These are phyloP conservation scores for Heliconius charithonia DNA, from an alignment of 2,888 invertebrate species.

Conservation along the genomic window DNA sequence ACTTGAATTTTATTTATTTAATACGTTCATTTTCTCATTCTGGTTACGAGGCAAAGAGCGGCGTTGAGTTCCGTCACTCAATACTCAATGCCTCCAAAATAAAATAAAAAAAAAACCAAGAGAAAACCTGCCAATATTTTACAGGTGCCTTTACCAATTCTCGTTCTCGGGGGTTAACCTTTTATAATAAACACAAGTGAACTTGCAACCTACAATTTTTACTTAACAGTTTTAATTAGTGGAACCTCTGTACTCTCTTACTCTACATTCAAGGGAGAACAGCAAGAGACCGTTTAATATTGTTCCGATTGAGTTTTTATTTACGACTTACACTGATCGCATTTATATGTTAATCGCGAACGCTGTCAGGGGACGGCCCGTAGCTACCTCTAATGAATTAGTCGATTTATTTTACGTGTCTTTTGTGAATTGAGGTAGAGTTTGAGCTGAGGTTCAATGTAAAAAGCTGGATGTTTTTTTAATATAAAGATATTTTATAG, in stretches of 20 bases:
- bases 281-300: conserved; percentile 60
- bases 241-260: conserved; percentile 30
- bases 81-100: no score
- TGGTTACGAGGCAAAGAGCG: no score
- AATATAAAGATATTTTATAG: no score
- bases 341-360: conserved; percentile 70
- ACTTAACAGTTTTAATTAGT: background rate
- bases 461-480: background rate
- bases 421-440: conserved; percentile 13
- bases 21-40: no score
- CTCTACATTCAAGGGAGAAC: conserved; percentile 46
- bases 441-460: conserved; percentile 17
- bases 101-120: no score
- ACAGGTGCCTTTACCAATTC: no score
- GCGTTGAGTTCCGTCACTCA: no score
- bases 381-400: conserved; percentile 47
- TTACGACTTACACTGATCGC: conserved; percentile 65
- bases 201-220: background rate
- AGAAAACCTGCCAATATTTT: no score
- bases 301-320: conserved; percentile 75
- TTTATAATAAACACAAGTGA: background rate
- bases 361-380: conserved; percentile 53
- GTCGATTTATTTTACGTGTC: conserved; percentile 34
- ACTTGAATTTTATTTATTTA: no score
- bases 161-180: no score